Conservation (phyloP, 2,888 invertebrate genomes). For the Macrophya annulata region DNA sequence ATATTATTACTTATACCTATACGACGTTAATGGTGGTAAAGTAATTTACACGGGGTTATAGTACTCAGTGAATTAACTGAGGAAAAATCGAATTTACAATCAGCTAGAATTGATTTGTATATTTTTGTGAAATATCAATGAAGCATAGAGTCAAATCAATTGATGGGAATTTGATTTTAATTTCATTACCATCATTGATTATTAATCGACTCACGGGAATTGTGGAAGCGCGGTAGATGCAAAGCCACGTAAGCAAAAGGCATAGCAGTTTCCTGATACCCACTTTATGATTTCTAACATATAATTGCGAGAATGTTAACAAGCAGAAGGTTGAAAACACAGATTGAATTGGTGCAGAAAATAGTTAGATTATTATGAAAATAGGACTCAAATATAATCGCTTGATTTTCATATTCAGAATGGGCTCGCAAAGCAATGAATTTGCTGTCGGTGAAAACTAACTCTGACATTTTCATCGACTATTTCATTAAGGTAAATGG, state of each 20-base stretch:
- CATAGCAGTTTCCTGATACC: not conserved
- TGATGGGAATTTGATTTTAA: not conserved
- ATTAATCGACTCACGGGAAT: constrained; percentile 3
- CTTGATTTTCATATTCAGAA: not conserved
- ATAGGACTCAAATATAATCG: not conserved
- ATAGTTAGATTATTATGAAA: not conserved
- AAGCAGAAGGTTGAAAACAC: not conserved
- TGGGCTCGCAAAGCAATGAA: too few species aligned
- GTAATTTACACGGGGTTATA: not conserved
- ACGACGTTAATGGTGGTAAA: not conserved
- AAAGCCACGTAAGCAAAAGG: not conserved
- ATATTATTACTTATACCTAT: not conserved
- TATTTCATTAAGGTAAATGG: too few species aligned
- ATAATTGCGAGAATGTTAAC: not conserved
- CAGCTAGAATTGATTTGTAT: not conserved
- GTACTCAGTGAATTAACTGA: not conserved
- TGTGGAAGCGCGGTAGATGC: not conserved
- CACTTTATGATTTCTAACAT: not conserved
- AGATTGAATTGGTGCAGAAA: not conserved
- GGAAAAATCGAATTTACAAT: not conserved
- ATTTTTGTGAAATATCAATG: not conserved
- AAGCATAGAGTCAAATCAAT: not conserved
- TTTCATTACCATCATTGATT: not conserved
- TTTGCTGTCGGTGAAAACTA: too few species aligned
- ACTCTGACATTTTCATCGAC: too few species aligned